Evolutionary conservation across 2,113 vertebrate genomes (phyloP), one percentile per base, ranked within the genome.

Genomic region (Gobius niger): DNA sequence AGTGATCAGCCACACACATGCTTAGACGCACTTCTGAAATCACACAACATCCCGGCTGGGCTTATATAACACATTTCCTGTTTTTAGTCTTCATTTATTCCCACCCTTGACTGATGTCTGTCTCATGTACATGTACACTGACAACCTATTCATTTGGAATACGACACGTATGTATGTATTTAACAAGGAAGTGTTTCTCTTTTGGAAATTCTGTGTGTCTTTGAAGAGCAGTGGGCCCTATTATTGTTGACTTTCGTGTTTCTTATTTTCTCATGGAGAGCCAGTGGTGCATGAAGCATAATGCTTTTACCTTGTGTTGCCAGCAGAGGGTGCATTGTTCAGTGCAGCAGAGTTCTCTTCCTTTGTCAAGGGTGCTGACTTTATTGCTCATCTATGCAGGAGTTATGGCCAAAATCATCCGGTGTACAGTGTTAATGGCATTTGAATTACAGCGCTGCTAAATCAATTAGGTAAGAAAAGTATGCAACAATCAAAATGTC

Each of bases 371-470:
- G 75, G 76, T 83, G 74, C 75, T 85, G 79, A 82, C 77, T 86
- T 72, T 49, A 50, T 80, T 75, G 63, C 78, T 83, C 75, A 80
- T 82, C 82, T 79, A 44, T 73, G 74, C 64, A 72, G 59, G 81
- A 85, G 77, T 82, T 82, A 90, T 85, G 76, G 70, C 77, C 70
- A 76, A 80, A 83, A 88, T 88, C 84, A 90, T 59, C 77, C 83
- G 49, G 51, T 80, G 78, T 81, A 72, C 81, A 82, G 80, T 81
- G 82, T 80, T 89, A 88, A 91, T 87, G 84, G 71, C 76, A 73
- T 87, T 82, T 88, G 87, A 88, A 89, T 90, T 82, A 87, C 72
- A 87, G 71, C 79, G 73, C 82, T 85, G 79, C 79, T 80, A 82
- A 86, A 89, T 89, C 80, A 84, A 91, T 91, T 87, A 79, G 70